Percentiles rank a stretch among this genome's conserved stretches.
phyloP scores from a whole-genome alignment of 2,888 invertebrate species.

The Polietes domitor region DNA sequence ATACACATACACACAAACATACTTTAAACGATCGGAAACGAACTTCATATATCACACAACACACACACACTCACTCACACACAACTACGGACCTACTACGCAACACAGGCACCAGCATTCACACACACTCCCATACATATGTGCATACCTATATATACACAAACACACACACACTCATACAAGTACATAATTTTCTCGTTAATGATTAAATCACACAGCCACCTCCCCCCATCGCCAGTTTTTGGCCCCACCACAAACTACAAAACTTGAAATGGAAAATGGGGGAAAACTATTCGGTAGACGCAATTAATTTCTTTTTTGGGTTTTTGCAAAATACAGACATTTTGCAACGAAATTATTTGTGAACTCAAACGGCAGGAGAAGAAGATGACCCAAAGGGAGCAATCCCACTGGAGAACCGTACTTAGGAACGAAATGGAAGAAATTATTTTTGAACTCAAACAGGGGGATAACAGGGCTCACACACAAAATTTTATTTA shows the following conservation, averaged over 20 bases:
- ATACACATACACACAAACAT: neutral
- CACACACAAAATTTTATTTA: no score
- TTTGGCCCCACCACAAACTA: neutral
- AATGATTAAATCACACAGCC: conserved; percentile 7
- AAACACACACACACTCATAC: conserved; percentile 19
- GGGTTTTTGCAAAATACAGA: neutral
- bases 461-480: no score
- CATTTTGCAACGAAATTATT: no score
- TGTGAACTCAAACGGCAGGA: no score
- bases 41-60: conserved; percentile 47
- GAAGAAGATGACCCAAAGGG: no score
- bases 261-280: neutral
- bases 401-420: no score
- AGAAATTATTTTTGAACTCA: no score
- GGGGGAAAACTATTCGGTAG: neutral
- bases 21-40: conserved; percentile 67
- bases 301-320: neutral
- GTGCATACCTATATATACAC: neutral
- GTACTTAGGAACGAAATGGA: no score
- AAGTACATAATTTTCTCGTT: conserved; percentile 33
- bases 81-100: conserved; percentile 31
- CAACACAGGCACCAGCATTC: neutral
- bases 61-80: no score
- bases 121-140: conserved; percentile 5
- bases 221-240: neutral